Base-by-base conservation (phyloP, 1,140 invertebrate genomes). In the Lerema accius region DNA sequence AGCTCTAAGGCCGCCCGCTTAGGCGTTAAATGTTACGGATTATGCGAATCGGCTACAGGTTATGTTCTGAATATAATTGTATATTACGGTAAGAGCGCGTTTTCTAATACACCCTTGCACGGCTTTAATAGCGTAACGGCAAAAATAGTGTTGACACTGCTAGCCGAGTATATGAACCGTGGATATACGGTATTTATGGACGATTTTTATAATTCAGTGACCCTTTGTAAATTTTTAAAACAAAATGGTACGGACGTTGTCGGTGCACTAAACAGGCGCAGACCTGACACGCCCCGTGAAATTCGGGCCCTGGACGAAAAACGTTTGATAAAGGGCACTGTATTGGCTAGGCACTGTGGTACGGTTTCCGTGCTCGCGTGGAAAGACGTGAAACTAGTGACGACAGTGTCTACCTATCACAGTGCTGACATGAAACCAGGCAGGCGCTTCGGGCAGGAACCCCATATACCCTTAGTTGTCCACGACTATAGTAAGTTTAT, bases 191-290 rank as follows among this genome's bases (percentile, higher is more conserved):
- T 66, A 19, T 70, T 67, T 10, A 78, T 75, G 64, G 78, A 78
- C 23, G 76, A 75, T 56, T 76, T 35, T 53, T 73, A 78, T 53
- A 78, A 71, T 28, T 60, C 40, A 4, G 28, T 69, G 0, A n/a
- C 40, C 7, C 16, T 77, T 7, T 28, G 68, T 4, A 14, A 67
- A 17, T 72, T 55, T 55, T 60, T 74, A 26, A 73, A 76, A 43
- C 17, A 1, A 10, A 1, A 58, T 7, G 9, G 59, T 9, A 78
- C 70, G 0, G 73, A 76, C 26, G 63, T 67, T 3, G 40, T 76
- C 7, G 76, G 68, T 0, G 68, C 68, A 0, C 13, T 68, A 3
- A 69, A 63, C 32, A 17, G 65, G 14, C 53, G 65, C 2, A 23
- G 23, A 6, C 2, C 23, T 23, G 23, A 23, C 6, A 23, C 23